Base-by-base conservation (phyloP, 1,140 invertebrate species). In the Homarus americanus region DNA sequence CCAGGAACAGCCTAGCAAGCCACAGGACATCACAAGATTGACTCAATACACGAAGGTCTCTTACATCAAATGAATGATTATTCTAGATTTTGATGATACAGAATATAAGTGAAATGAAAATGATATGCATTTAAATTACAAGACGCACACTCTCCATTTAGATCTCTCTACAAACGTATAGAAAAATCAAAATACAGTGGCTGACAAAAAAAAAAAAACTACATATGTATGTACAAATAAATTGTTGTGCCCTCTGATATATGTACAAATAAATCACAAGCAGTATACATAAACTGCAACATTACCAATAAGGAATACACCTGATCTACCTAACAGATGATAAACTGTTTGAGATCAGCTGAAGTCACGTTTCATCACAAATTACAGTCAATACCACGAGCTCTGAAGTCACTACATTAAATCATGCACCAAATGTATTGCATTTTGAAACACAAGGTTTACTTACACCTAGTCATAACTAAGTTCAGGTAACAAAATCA, bases 161-260 rank as follows among this genome's bases (percentile, higher is more conserved):
- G 69, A 90, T 90, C 73, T 83, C 82, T 90, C 88, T 83, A 84
- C 88, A 40, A 87, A 63, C 28, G 78, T 83, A 82, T 89, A 89
- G 87, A 83, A 90, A 90, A 90, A 90, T 83, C 80, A 82, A 87
- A 87, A 78, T 84, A 63, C 36, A 36, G 72, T 84, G 82, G 41
- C 49, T 88, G 32, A 76, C 76, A 83, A 38, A 44, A 41, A 82
- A 82, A 41, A 90, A 63, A 58, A 76, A 36, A 73, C 75, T 40
- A 76, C 38, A 63, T 44, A 63, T 75, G 80, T 44, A 58, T 83
- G 32, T 49, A 83, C 79, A 90, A 76, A 76, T 32, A 76, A 79
- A 63, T 78, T 32, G 73, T 66, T 63, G 76, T 82, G 49, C 76
- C 49, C 24, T 83, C 12, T 73, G 58, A 82, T 41, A 66, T 82